Evolutionary conservation across 1,140 invertebrate genomes (phyloP), one percentile per base, ranked within the genome.

Genomic region (Calliopsis andreniformis): DNA sequence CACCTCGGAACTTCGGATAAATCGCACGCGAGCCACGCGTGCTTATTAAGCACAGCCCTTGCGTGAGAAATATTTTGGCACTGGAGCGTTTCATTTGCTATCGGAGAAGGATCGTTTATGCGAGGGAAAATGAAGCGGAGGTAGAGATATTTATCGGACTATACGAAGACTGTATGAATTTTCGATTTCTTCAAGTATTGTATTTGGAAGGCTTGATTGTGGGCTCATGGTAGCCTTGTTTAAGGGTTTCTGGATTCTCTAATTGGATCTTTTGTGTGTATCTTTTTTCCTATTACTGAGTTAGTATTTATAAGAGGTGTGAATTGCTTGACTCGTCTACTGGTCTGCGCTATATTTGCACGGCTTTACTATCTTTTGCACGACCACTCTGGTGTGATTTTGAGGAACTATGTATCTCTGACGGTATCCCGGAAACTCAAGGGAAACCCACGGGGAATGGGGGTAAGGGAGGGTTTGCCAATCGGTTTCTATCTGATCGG

Each of bases 361-460:
- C 3, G 7, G 10, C 14, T 49, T 5, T 7, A 35, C 14, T 25
- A n/a, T 4, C 18, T 14, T 39, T 63, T 43, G 39, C 20, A 5
- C 35, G 42, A 69, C 32, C 79, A 68, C 88, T 81, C 91, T 92
- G 82, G 89, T 77, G 91, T 84, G 78, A 86, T 64, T 86, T 87
- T 25, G 56, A 55, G 79, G 91, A 92, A 92, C 90, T 92, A 89
- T 84, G 69, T 89, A 86, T 88, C 90, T 88, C 90, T 70, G 90
- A 87, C 64, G 91, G 90, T 92, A 92, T 84, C 79, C 71, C 59
- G 64, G 69, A 84, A 78, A 80, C 82, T 76, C 77, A 47, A 43
- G 63, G 67, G 82, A 85, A 83, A 79, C 73, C 61, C 81, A 76
- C 68, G 86, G 88, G 87, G 86, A 77, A 82, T 81, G 78, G 82